phyloP scores from a whole-genome alignment of 1,140 invertebrate species.

The Ips nitidus region DNA sequence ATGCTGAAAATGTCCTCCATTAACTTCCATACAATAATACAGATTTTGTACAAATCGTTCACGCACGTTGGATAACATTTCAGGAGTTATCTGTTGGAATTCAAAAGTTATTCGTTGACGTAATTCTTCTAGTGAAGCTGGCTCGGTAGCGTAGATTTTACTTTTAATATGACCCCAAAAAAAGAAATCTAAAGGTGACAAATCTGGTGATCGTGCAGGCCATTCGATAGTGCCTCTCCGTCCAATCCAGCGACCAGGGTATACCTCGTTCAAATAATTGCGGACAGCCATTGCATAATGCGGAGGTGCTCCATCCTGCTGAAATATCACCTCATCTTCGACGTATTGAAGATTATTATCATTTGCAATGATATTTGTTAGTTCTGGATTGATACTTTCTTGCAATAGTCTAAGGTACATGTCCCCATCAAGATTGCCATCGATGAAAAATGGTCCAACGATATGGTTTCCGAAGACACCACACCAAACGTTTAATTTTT shows the following conservation, averaged over 20 bases:
- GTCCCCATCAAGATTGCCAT: too few species aligned
- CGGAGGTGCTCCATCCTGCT: constrained; percentile 15
- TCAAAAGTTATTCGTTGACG: constrained; percentile 8
- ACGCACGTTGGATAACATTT: constrained; percentile 7
- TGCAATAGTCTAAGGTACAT: too few species aligned
- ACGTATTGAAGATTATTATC: constrained; percentile 1
- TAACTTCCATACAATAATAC: constrained; percentile 14
- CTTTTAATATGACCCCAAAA: constrained; percentile 52
- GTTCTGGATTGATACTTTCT: too few species aligned
- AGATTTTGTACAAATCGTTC: constrained; percentile 13
- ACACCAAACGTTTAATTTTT: too few species aligned
- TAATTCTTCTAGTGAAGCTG: constrained; percentile 13
- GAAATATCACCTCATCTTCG: constrained; percentile 14
- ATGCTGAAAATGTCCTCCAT: too few species aligned
- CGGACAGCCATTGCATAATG: constrained; percentile 15
- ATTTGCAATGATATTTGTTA: neutral
- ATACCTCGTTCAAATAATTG: constrained; percentile 46
- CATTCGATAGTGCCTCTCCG: constrained; percentile 50
- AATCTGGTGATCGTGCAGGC: constrained; percentile 51
- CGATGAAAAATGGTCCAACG: too few species aligned
- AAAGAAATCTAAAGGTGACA: constrained; percentile 53
- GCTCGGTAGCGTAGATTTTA: constrained; percentile 38
- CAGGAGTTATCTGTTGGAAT: constrained; percentile 2
- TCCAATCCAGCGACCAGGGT: constrained; percentile 52
- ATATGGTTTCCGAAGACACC: too few species aligned